Base-by-base conservation (phyloP, 2,113 vertebrate species). In the Coregonus clupeaformis region DNA sequence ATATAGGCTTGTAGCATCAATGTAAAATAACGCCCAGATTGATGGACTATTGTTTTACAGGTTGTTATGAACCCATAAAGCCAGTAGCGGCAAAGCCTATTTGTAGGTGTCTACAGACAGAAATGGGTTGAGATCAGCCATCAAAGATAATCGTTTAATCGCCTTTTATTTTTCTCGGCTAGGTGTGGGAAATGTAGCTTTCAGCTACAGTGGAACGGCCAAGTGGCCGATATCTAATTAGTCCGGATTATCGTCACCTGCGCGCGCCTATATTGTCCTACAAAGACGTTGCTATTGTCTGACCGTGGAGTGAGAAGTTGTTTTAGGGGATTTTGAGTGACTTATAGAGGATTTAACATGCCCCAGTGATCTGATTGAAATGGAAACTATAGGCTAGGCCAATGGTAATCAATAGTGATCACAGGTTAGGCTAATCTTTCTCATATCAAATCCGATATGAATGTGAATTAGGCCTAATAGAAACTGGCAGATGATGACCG, bases 231-330 rank as follows among this genome's bases (percentile, higher is more conserved):
- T 90, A 83, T 90, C 85, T 89, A 90, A 92, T 93, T 91, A 93
- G 77, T 82, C 42, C 29, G 89, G 91, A 94, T 94, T 92, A 92
- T 93, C 89, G 74, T 89, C 90, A 90, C 87, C 86, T 88, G 62
- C 68, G 52, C 75, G 60, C 71, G 71, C 24, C n/a, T 77, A 83
- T 24, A 76, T 89, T 89, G 88, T 86, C 68, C 68, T 18, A 27
- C 57, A 49, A 59, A 71, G 47, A 77, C 74, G 72, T 80, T 16
- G 74, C 68, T 55, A 5, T 90, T 91, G 87, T 88, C 68, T 70
- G 0, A 3, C 67, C 71, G 74, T 76, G 81, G 82, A 89, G 82
- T 86, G 81, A 72, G 82, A 73, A 76, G 80, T 80, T 82, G 75
- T 75, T 84, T 80, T 87, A 81, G 70, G 78, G 75, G 82, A 85